Percentiles rank a stretch among this genome's conserved stretches.
phyloP scores from a whole-genome alignment of 1,140 invertebrate genomes.

The Leptestheria dahalacensis region DNA sequence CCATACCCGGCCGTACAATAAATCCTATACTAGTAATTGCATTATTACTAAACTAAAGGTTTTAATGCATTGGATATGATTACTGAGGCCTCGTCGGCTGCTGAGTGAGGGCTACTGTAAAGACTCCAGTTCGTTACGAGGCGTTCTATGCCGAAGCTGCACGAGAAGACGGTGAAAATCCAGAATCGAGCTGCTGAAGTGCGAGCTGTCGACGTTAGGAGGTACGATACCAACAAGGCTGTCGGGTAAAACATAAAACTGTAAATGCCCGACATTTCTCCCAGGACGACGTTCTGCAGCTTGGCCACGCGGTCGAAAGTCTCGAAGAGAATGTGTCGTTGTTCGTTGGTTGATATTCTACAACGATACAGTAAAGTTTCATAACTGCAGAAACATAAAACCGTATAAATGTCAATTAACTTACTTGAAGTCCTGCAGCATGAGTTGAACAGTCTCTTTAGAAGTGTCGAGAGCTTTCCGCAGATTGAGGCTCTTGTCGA shows the following conservation, averaged over 20 bases:
- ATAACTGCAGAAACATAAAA: background rate
- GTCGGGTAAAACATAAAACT: constrained; percentile 38
- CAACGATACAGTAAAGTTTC: background rate
- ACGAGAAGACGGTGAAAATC: constrained; percentile 35
- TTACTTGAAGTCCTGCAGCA: constrained; percentile 36
- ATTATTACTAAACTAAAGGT: constrained; percentile 11
- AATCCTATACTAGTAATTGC: constrained; percentile 22
- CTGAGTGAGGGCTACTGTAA: constrained; percentile 3
- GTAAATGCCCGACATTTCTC: constrained; percentile 41
- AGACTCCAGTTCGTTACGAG: constrained; percentile 18
- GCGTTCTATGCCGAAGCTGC: constrained; percentile 28
- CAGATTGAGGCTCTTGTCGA: constrained; percentile 33
- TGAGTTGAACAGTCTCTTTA: constrained; percentile 31
- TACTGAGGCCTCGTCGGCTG: constrained; percentile 12
- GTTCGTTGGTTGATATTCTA: constrained; percentile 30
- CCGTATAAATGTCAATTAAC: constrained; percentile 4
- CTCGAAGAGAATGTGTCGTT: constrained; percentile 35
- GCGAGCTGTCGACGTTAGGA: constrained; percentile 36
- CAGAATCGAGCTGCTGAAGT: constrained; percentile 35
- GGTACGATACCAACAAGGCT: constrained; percentile 33
- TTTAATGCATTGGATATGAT: background rate
- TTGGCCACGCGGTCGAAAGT: constrained; percentile 38
- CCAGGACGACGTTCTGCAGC: constrained; percentile 34
- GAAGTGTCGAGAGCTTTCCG: constrained; percentile 28
- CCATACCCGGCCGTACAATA: constrained; percentile 24